Evolutionary conservation across 2,113 vertebrate genomes (phyloP).

Genomic region (Melierax canorus): DNA sequence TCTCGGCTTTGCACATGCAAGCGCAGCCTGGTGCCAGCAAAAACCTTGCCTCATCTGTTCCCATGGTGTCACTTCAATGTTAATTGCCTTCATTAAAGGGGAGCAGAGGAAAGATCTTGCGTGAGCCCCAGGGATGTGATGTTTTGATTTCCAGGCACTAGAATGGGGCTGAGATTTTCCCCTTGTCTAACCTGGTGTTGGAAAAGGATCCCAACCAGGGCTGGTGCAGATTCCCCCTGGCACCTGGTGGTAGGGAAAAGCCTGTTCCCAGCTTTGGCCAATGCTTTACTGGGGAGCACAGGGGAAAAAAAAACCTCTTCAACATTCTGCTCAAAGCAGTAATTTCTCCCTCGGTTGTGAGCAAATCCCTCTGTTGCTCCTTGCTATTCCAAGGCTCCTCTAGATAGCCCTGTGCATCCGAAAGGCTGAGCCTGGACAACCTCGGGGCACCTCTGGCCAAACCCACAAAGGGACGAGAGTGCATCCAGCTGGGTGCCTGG

Average conservation of each 20-base stretch:
- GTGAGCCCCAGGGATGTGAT: not conserved
- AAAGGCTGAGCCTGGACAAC: not conserved
- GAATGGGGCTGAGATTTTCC: not conserved
- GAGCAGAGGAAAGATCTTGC: not conserved
- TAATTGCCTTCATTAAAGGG: not conserved
- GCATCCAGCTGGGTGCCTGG: not conserved
- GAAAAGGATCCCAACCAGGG: not conserved
- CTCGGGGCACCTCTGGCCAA: not conserved
- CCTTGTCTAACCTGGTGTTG: not conserved
- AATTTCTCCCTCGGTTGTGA: not conserved
- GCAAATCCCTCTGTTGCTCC: too few relatives aligned
- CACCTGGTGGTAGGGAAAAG: not conserved
- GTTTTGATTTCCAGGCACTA: not conserved
- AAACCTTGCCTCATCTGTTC: not conserved
- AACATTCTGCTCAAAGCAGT: not conserved
- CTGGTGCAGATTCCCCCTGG: not conserved
- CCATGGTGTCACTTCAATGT: rapidly evolving
- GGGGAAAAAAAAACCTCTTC: not conserved
- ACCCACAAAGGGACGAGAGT: not conserved
- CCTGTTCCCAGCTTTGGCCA: not conserved
- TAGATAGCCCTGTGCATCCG: not conserved
- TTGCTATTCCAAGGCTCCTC: not conserved
- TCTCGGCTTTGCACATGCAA: not conserved
- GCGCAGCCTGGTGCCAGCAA: not conserved
- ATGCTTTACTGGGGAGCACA: not conserved